Percentiles rank a stretch among this genome's conserved stretches.
phyloP scores from a whole-genome alignment of 2,113 vertebrate species.

The Agelaius tricolor region DNA sequence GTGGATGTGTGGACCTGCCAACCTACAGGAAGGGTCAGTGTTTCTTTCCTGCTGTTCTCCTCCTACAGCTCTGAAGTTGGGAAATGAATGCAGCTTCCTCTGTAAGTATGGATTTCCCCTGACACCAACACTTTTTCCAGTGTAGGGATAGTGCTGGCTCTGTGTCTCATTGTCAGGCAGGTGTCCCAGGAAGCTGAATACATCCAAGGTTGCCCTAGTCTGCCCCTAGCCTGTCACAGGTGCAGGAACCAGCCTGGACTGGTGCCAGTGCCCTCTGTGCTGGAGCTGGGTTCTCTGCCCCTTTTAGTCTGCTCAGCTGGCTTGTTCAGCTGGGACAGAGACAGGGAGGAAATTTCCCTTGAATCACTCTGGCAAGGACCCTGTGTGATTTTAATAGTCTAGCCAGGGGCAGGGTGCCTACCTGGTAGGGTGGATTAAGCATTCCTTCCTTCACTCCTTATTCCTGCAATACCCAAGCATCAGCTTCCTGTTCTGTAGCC shows the following conservation, averaged over 20 bases:
- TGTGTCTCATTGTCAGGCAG: not conserved
- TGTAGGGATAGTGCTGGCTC: not conserved
- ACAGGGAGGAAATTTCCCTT: not conserved
- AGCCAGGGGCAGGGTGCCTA: not conserved
- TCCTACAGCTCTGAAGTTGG: not conserved
- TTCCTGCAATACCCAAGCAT: not conserved
- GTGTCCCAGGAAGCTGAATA: not conserved
- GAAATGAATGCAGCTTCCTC: not conserved
- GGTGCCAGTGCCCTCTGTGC: accelerated
- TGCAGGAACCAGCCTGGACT: accelerated
- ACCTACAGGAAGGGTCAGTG: not conserved
- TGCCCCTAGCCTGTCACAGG: not conserved
- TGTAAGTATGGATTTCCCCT: no score
- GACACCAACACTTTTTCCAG: not conserved
- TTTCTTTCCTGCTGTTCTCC: not conserved
- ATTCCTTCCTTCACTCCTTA: not conserved
- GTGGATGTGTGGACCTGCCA: accelerated
- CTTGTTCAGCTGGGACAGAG: not conserved
- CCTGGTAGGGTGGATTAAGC: not conserved
- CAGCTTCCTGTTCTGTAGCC: not conserved
- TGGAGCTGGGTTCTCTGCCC: not conserved
- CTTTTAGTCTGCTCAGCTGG: not conserved
- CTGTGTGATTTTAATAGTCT: not conserved
- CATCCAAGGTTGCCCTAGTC: not conserved
- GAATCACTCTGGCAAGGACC: not conserved